A percentile compares a stretch with the other conserved stretches of the same genome.
Evolutionary conservation across 1,140 invertebrate genomes (phyloP).

Genomic region (Agraylea sexmaculata): DNA sequence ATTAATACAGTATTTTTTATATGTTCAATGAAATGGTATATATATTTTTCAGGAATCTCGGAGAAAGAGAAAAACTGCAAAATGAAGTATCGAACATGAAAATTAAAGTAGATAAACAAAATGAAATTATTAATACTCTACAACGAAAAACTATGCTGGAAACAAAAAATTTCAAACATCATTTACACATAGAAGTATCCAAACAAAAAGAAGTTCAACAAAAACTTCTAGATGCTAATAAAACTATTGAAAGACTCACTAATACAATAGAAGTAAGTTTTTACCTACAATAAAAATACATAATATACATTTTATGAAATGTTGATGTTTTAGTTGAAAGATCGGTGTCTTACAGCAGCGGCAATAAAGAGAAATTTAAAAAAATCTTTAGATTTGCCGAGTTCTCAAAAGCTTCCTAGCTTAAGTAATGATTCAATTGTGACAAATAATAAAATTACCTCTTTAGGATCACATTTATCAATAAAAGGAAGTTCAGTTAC

Average conservation of each 20-base stretch:
- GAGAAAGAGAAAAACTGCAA: conserved; percentile 58
- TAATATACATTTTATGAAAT: not conserved
- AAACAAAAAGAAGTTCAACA: conserved; percentile 59
- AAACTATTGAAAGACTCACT: conserved; percentile 46
- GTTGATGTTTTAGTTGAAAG: no score
- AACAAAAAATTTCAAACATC: conserved; percentile 57
- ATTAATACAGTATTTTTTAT: not conserved
- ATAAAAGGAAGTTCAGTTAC: conserved; percentile 14
- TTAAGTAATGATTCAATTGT: no score
- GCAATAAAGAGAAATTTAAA: no score
- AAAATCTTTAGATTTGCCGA: no score
- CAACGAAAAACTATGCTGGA: conserved; percentile 56
- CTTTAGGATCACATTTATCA: no score
- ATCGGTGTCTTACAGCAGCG: no score
- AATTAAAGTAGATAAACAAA: conserved; percentile 51
- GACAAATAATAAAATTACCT: no score
- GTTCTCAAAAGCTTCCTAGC: no score
- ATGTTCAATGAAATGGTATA: no score
- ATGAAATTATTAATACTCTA: conserved; percentile 53
- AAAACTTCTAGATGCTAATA: conserved; percentile 48
- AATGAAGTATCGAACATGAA: conserved; percentile 49
- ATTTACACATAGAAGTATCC: conserved; percentile 51
- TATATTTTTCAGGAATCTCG: conserved; percentile 42
- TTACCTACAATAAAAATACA: conserved; percentile 7
- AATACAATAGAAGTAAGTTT: conserved; percentile 40